Evolutionary conservation across 2,888 invertebrate genomes (phyloP).

Genomic region (Busseola fusca): DNA sequence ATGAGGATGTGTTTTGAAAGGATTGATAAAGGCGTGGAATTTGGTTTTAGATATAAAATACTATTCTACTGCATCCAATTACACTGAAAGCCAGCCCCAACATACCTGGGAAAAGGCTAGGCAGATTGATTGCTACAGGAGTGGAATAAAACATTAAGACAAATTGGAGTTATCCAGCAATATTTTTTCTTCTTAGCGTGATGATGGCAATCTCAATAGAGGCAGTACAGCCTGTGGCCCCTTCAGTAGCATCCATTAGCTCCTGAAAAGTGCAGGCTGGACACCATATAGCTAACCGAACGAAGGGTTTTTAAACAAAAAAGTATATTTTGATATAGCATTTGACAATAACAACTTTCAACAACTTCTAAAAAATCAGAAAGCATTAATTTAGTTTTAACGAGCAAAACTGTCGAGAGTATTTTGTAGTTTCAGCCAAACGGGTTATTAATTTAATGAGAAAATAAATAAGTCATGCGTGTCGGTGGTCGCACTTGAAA

Average conservation of each 20-base stretch:
- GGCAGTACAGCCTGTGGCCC: neutral
- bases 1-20: neutral
- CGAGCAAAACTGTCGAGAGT: conserved; percentile 28
- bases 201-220: neutral
- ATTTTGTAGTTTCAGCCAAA: conserved; percentile 35
- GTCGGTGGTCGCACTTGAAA: conserved; percentile 45
- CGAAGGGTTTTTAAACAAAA: neutral
- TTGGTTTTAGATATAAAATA: too few relatives aligned
- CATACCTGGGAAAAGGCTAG: too few relatives aligned
- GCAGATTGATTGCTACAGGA: neutral
- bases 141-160: neutral
- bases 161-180: neutral
- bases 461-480: conserved; percentile 48
- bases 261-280: neutral
- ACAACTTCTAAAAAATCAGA: conserved; percentile 5
- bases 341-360: conserved; percentile 19
- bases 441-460: conserved; percentile 29
- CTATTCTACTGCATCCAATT: too few relatives aligned
- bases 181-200: neutral
- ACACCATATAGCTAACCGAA: neutral
- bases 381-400: conserved; percentile 50
- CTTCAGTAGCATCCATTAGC: neutral
- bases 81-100: too few relatives aligned
- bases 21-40: neutral
- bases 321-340: neutral